Evolutionary conservation across 2,113 vertebrate genomes (phyloP).

Genomic region (Proteles cristata): DNA sequence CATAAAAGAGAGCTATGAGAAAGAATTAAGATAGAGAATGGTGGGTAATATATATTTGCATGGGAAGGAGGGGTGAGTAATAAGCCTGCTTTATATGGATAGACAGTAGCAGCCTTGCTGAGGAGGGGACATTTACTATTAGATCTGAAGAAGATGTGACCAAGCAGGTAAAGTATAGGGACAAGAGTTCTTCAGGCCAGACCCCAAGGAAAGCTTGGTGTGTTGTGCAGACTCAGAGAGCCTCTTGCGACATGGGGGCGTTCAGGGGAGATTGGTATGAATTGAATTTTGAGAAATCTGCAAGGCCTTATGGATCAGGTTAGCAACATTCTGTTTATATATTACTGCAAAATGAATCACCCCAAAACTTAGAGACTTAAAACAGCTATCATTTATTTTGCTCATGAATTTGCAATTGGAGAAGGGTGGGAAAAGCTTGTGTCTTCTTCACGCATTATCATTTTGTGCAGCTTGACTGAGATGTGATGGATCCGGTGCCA

Average conservation of each 20-base stretch:
- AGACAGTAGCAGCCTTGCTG: background rate
- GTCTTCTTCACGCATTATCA: background rate
- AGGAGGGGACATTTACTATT: background rate
- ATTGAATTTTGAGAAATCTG: constrained; percentile 2
- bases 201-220: background rate
- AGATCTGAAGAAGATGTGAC: background rate
- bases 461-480: background rate
- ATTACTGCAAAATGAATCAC: background rate
- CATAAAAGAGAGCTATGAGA: background rate
- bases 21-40: background rate
- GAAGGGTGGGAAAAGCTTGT: background rate
- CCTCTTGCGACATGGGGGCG: background rate
- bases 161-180: background rate
- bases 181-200: background rate
- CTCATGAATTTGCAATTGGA: background rate
- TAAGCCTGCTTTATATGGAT: background rate
- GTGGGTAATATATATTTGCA: background rate
- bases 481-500: background rate
- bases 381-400: background rate
- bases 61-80: background rate
- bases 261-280: background rate
- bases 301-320: background rate
- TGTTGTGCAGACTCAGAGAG: background rate
- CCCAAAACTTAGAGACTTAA: background rate
- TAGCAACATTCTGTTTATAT: background rate